Evolutionary conservation across 2,113 vertebrate species (phyloP).

Genomic region (Chionodraco myersi): DNA sequence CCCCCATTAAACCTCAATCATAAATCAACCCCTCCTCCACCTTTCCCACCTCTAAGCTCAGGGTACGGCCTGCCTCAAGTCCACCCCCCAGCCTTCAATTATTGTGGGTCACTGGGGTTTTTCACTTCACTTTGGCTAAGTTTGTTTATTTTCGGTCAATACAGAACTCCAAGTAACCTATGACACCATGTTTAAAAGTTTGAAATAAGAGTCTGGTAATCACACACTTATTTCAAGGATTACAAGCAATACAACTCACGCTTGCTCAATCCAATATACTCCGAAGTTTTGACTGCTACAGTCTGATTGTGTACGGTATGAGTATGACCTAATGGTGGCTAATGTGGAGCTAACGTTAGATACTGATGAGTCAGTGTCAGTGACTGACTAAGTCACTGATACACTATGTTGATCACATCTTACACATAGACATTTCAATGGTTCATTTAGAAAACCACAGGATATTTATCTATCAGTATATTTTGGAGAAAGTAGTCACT

Average conservation of each 20-base stretch:
- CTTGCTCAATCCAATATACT: neutral
- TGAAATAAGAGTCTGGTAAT: neutral
- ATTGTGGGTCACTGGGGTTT: slow-evolving; percentile 58
- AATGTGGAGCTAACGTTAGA: neutral
- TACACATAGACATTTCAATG: neutral
- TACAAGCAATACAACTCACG: neutral
- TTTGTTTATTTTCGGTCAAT: slow-evolving; percentile 49
- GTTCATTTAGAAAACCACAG: neutral
- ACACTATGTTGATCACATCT: neutral
- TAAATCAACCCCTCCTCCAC: slow-evolving; percentile 79
- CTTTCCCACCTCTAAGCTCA: slow-evolving; percentile 60
- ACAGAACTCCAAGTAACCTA: neutral
- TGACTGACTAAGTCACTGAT: too few species aligned
- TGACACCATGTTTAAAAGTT: neutral
- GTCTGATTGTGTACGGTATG: neutral
- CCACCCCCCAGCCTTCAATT: slow-evolving; percentile 40
- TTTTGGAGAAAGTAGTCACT: neutral
- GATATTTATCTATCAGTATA: too few species aligned
- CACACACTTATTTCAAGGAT: neutral
- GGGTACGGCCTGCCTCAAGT: slow-evolving; percentile 31
- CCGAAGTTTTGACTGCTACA: neutral
- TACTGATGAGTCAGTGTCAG: too few species aligned
- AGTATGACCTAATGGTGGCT: neutral
- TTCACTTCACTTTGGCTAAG: slow-evolving; percentile 34
- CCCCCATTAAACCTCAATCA: slow-evolving; percentile 65